Evolutionary conservation across 2,797 vertebrate species (phyloP), one percentile per base, ranked within the genome.

Genomic region (Lophius americanus): DNA sequence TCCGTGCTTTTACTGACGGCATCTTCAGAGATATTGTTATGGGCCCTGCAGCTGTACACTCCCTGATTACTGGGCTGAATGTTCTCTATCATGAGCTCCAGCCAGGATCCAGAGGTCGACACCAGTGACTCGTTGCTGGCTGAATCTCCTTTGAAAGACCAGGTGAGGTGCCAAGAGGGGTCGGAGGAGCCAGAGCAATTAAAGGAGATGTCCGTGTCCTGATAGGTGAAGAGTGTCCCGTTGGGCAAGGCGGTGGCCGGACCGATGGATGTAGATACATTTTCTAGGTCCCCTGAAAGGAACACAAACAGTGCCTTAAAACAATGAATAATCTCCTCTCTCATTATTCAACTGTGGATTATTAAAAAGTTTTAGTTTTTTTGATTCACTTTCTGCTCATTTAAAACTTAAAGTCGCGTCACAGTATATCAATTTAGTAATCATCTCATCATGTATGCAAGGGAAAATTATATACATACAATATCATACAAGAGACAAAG

Each of bases 31-130:
- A 92, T 12, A 0, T 9, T 2, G 83, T 95, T 94, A 38, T 43
- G 60, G 36, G 91, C 92, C 5, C 3, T 51, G 73, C 96, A 97
- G 32, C 78, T 93, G 78, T 96, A 96, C 60, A 90, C 89, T 13
- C 95, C 95, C 68, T 96, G 94, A 59, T 78, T 78, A 7, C 57
- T 43, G 1, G 81, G 88, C 0, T 91, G 91, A 55, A 96, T 58
- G 50, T 89, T 53, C 0, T 64, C 2, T 12, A 94, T 78, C 0
- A 48, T 68, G 84, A 94, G 94, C 44, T 43, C 12, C 69, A 90
- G 86, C 46, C 9, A 49, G 0, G 85, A 58, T 7, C 14, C 7
- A 9, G 50, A 65, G 48, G 58, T 57, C 0, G 58, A 80, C 0
- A 14, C 75, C 36, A 93, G 88, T 0, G 39, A 67, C 36, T 73